These are phyloP conservation scores for Ammodytes dubius DNA, from an alignment of 2,113 vertebrate species.

Conservation along the genomic window DNA sequence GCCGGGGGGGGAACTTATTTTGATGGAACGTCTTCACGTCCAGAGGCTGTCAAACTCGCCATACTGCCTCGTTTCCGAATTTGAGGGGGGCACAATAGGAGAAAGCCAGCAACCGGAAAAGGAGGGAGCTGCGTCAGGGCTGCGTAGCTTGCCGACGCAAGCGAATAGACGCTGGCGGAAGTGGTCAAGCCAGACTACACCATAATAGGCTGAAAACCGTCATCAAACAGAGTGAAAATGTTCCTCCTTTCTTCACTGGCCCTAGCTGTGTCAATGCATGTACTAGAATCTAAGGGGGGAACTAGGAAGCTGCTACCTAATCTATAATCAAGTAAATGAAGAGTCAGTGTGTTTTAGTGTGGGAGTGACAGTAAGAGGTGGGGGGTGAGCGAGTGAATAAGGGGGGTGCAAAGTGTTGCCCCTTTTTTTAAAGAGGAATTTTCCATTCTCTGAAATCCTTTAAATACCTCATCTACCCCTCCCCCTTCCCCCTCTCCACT, in stretches of 20 bases:
- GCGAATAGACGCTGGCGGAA: too few species aligned
- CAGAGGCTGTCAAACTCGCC: too few species aligned
- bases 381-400: slow-evolving; percentile 35
- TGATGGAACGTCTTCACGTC: too few species aligned
- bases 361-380: slow-evolving; percentile 4
- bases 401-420: slow-evolving; percentile 49
- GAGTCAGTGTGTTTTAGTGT: slow-evolving; percentile 21
- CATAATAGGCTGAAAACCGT: neutral
- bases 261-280: neutral
- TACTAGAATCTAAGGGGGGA: neutral
- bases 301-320: slow-evolving; percentile 19
- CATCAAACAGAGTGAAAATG: neutral
- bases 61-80: too few species aligned
- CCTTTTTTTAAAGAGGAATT: slow-evolving; percentile 67
- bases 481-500: slow-evolving; percentile 49
- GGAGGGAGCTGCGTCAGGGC: too few species aligned
- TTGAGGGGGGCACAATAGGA: too few species aligned
- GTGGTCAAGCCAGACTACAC: too few species aligned
- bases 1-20: too few species aligned
- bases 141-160: too few species aligned
- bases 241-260: neutral
- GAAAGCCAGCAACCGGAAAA: too few species aligned
- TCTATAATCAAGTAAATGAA: slow-evolving; percentile 63
- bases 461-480: slow-evolving; percentile 77
- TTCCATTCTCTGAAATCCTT: slow-evolving; percentile 76